phyloP scores from a whole-genome alignment of 2,888 invertebrate species.

The Pinctada fucata region DNA sequence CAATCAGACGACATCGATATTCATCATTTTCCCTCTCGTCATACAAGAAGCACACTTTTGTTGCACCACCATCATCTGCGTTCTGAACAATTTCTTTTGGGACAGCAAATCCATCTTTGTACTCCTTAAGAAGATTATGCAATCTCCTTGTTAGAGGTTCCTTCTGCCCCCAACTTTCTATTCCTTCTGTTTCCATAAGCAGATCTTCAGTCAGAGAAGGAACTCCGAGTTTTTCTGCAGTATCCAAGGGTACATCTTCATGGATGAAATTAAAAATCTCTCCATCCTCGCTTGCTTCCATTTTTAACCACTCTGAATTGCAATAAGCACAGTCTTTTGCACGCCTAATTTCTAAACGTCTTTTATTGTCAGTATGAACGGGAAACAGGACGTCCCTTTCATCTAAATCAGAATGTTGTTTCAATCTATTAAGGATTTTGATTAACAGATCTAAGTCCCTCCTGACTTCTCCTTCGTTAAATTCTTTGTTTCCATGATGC shows the following conservation, averaged over 20 bases:
- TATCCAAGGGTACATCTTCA: slow-evolving; percentile 48
- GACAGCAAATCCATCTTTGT: slow-evolving; percentile 68
- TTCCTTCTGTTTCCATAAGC: slow-evolving; percentile 52
- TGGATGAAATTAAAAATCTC: slow-evolving; percentile 60
- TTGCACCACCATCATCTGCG: slow-evolving; percentile 71
- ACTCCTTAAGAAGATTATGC: slow-evolving; percentile 58
- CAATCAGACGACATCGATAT: slow-evolving; percentile 57
- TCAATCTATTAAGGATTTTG: slow-evolving; percentile 41
- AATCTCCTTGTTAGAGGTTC: slow-evolving; percentile 66
- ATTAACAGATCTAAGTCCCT: slow-evolving; percentile 40
- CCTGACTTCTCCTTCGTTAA: background rate
- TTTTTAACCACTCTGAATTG: slow-evolving; percentile 41
- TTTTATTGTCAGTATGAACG: slow-evolving; percentile 22
- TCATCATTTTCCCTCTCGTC: slow-evolving; percentile 68
- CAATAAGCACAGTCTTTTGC: slow-evolving; percentile 42
- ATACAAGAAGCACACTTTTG: slow-evolving; percentile 59
- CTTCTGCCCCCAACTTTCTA: slow-evolving; percentile 63
- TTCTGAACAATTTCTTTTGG: slow-evolving; percentile 71
- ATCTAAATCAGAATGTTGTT: slow-evolving; percentile 2
- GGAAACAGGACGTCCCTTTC: slow-evolving; percentile 31
- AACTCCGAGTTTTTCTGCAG: slow-evolving; percentile 64
- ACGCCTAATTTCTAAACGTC: slow-evolving; percentile 22
- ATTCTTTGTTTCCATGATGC: background rate
- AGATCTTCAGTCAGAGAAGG: slow-evolving; percentile 58
- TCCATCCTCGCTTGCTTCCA: slow-evolving; percentile 35